Conservation (phyloP, 2,888 invertebrate species). For the Onchidella celtica region DNA sequence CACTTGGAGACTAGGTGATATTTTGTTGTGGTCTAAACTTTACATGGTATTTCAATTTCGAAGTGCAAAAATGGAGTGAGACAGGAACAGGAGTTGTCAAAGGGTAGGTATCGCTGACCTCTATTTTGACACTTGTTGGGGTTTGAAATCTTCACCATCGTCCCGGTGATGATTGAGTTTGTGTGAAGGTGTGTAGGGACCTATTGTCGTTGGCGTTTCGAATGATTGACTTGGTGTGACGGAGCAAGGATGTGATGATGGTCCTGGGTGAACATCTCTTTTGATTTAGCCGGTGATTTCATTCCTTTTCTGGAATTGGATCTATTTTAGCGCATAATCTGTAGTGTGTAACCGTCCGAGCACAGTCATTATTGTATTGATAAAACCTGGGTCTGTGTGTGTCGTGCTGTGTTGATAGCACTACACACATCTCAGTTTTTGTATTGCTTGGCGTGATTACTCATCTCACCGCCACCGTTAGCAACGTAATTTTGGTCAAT, state of each 20-base stretch:
- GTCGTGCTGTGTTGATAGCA: no score
- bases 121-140: slow-evolving; percentile 34
- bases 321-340: no score
- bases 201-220: not conserved
- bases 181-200: not conserved
- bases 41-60: not conserved
- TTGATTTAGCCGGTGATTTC: not conserved
- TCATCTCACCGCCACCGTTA: no score
- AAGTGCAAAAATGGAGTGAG: not conserved
- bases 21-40: not conserved
- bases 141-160: slow-evolving; percentile 6
- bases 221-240: not conserved
- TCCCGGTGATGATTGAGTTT: not conserved
- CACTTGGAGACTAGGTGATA: not conserved
- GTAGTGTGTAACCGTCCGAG: no score
- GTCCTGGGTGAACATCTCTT: not conserved
- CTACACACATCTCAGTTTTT: no score
- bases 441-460: no score
- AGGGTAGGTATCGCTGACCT: slow-evolving; percentile 24
- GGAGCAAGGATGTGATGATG: not conserved
- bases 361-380: no score
- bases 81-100: not conserved
- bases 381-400: no score
- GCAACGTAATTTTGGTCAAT: no score
- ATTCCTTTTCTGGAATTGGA: no score